Evolutionary conservation across 2,113 vertebrate genomes (phyloP).

Genomic region (Scortum barcoo): DNA sequence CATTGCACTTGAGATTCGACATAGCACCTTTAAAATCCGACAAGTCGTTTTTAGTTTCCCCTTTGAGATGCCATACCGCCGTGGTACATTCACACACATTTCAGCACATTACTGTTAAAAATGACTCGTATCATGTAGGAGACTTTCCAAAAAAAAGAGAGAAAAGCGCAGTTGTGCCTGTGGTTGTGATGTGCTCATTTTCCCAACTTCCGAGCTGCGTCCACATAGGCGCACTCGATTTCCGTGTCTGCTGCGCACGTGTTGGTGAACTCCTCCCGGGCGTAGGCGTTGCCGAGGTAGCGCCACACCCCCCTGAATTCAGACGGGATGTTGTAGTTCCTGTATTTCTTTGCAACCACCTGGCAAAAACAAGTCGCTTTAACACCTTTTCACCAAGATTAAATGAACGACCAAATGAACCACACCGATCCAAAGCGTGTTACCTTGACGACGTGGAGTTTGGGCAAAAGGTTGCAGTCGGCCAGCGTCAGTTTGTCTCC

Average conservation of each 20-base stretch:
- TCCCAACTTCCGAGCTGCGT: constrained; percentile 92
- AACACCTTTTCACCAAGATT: no score
- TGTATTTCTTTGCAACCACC: constrained; percentile 96
- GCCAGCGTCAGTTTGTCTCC: constrained; percentile 94
- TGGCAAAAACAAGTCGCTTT: constrained; percentile 64
- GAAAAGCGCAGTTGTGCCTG: not conserved
- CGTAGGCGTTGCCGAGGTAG: constrained; percentile 92
- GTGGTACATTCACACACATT: not conserved
- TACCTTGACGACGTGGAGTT: constrained; percentile 97
- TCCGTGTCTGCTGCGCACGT: constrained; percentile 93
- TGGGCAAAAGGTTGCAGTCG: constrained; percentile 98
- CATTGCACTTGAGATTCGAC: not conserved
- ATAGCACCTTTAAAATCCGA: not conserved
- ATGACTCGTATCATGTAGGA: not conserved
- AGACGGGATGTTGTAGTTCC: constrained; percentile 92
- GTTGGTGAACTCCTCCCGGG: constrained; percentile 94
- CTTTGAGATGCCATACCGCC: not conserved
- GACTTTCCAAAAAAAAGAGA: not conserved
- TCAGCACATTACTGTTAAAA: not conserved
- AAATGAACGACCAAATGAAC: not conserved
- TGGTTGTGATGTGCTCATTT: constrained; percentile 71
- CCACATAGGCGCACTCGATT: constrained; percentile 93
- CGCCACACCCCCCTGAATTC: constrained; percentile 92
- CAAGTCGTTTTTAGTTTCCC: not conserved
- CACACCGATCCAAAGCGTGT: not conserved